Percentiles rank a stretch among this genome's conserved stretches.
Evolutionary conservation across 2,888 invertebrate species (phyloP).

Genomic region (Cataglyphis rosenhaueri): DNA sequence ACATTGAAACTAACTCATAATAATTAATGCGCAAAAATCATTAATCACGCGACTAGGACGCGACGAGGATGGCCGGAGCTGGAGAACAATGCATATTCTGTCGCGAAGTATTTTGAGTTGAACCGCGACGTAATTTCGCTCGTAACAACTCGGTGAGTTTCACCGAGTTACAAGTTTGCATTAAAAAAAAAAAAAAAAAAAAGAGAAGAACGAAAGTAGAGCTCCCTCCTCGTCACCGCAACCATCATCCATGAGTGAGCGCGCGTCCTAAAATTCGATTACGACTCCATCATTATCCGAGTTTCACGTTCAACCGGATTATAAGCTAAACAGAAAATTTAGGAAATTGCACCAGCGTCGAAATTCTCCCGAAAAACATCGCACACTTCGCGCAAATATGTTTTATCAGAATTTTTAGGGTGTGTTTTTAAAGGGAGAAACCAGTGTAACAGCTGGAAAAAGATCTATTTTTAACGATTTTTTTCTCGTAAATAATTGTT

Average conservation of each 20-base stretch:
- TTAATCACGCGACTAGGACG: conserved; percentile 17
- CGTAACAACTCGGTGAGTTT: conserved; percentile 15
- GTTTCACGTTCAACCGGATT: conserved; percentile 29
- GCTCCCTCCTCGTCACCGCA: conserved; percentile 1
- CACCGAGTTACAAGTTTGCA: conserved; percentile 15
- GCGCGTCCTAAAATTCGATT: conserved; percentile 38
- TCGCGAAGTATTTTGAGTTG: not conserved
- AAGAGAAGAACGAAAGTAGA: not conserved
- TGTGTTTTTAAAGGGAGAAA: not conserved
- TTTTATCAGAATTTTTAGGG: not conserved
- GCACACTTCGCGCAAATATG: not conserved
- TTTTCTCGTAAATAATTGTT: too few relatives aligned
- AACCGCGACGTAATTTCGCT: conserved; percentile 18
- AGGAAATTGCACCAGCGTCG: conserved; percentile 2
- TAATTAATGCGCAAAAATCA: conserved; percentile 16
- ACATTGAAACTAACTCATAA: conserved; percentile 13
- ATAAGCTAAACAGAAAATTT: not conserved
- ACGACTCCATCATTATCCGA: conserved; percentile 29
- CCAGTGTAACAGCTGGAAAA: too few relatives aligned
- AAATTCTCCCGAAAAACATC: conserved; percentile 19
- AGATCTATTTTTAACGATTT: too few relatives aligned
- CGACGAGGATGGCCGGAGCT: not conserved
- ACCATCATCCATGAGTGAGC: conserved; percentile 23
- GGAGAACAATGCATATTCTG: not conserved
- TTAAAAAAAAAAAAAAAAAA: not conserved